Evolutionary conservation across 2,797 vertebrate genomes (phyloP).

Genomic region (Labeo calbasu): DNA sequence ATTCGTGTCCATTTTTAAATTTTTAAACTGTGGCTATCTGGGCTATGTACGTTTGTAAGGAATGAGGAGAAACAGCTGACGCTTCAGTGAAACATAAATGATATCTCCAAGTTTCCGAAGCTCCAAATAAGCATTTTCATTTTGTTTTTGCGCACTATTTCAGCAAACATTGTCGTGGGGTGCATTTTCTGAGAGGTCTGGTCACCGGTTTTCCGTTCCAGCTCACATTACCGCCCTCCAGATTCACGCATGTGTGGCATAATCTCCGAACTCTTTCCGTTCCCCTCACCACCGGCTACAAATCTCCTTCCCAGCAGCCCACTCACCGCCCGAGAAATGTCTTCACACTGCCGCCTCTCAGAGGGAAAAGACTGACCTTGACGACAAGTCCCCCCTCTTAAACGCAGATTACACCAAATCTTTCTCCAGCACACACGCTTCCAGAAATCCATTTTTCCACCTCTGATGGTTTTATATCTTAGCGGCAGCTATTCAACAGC

Average conservation of each 20-base stretch:
- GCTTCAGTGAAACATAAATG: neutral
- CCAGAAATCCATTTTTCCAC: constrained; percentile 70
- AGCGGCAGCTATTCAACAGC: constrained; percentile 42
- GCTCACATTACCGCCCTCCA: constrained; percentile 39
- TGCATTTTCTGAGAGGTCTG: constrained; percentile 1
- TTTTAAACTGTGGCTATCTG: neutral
- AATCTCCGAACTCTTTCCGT: constrained; percentile 50
- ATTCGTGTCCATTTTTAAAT: too few relatives aligned
- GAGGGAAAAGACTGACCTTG: constrained; percentile 75
- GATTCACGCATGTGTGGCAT: constrained; percentile 45
- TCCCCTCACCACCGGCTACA: constrained; percentile 36
- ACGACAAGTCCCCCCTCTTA: constrained; percentile 69
- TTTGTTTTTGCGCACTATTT: neutral
- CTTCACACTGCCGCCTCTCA: constrained; percentile 63
- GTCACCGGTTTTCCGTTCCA: constrained; percentile 11
- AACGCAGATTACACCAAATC: constrained; percentile 79
- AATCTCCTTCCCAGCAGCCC: constrained; percentile 48
- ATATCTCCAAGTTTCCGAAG: neutral
- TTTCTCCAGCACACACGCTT: constrained; percentile 75
- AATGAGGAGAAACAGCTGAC: neutral
- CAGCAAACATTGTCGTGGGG: neutral
- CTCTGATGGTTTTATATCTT: constrained; percentile 53
- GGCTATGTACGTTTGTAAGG: neutral
- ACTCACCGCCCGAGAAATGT: constrained; percentile 44
- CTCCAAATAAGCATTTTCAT: neutral